Conservation (phyloP, 2,113 vertebrate species). For the Centropus unirufus region DNA sequence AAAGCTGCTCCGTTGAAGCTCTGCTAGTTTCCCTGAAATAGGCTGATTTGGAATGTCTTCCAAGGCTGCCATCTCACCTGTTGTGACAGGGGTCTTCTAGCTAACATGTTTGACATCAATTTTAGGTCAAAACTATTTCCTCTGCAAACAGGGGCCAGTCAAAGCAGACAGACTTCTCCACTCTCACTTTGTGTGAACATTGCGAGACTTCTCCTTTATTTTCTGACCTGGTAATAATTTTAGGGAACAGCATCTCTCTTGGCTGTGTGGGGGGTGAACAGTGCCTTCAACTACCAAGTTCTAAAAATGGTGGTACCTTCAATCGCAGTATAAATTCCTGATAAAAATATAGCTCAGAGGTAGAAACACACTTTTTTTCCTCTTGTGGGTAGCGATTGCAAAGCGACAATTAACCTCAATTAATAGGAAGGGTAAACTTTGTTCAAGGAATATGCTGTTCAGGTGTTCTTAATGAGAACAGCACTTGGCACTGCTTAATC, state of each 20-base stretch:
- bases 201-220: background rate
- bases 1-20: too few relatives aligned
- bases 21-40: background rate
- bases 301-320: background rate
- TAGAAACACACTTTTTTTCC: background rate
- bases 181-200: background rate
- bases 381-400: background rate
- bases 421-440: conserved; percentile 32
- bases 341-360: background rate
- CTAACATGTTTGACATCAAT: background rate
- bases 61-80: background rate
- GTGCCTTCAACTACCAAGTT: background rate
- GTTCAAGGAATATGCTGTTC: background rate
- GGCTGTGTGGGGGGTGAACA: background rate
- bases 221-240: background rate
- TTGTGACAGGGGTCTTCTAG: background rate
- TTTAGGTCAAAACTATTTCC: background rate
- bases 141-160: background rate
- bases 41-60: background rate
- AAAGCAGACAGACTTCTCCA: background rate
- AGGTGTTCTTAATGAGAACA: conserved; percentile 35
- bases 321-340: background rate
- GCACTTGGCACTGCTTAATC: background rate
- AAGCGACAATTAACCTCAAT: conserved; percentile 47
- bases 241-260: background rate